Evolutionary conservation across 64 coral and sea anemone genomes (phyloP).

Genomic region (Actinia tenebrosa): DNA sequence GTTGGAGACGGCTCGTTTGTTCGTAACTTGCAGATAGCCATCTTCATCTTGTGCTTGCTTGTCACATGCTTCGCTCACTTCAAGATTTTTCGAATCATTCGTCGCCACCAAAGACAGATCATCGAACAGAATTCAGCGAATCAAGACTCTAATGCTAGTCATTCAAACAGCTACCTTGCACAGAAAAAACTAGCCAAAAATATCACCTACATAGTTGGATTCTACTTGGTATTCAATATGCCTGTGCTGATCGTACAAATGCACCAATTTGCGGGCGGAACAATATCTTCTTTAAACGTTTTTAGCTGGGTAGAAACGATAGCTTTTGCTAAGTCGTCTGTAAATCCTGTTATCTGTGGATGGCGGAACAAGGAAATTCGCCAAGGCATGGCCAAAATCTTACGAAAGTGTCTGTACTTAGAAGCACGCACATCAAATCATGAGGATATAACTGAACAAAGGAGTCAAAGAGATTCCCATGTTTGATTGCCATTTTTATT

Average conservation of each 20-base stretch:
- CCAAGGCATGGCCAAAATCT: not conserved
- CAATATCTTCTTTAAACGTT: conserved; percentile 40
- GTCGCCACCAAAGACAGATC: conserved; percentile 29
- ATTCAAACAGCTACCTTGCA: not conserved
- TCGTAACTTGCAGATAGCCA: conserved; percentile 32
- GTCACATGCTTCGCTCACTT: conserved; percentile 31
- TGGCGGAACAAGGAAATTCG: conserved; percentile 46
- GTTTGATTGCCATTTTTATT: not conserved
- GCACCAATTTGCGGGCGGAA: conserved; percentile 25
- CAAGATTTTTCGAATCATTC: conserved; percentile 32
- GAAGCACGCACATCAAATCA: not conserved
- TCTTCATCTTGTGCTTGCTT: conserved; percentile 42
- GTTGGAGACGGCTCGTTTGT: conserved; percentile 23
- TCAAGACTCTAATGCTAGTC: not conserved
- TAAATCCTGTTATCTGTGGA: conserved; percentile 52
- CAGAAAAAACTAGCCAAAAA: conserved; percentile 24
- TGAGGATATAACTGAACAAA: not conserved
- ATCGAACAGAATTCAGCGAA: conserved; percentile 12
- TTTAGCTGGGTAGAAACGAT: conserved; percentile 70
- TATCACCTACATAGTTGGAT: conserved; percentile 48
- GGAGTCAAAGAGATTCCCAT: not conserved
- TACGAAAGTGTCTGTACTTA: not conserved
- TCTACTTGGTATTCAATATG: conserved; percentile 50
- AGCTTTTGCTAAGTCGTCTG: conserved; percentile 61
- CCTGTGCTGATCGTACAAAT: conserved; percentile 66